Conservation (phyloP, 2,888 invertebrate genomes). For the Conistra vaccinii region DNA sequence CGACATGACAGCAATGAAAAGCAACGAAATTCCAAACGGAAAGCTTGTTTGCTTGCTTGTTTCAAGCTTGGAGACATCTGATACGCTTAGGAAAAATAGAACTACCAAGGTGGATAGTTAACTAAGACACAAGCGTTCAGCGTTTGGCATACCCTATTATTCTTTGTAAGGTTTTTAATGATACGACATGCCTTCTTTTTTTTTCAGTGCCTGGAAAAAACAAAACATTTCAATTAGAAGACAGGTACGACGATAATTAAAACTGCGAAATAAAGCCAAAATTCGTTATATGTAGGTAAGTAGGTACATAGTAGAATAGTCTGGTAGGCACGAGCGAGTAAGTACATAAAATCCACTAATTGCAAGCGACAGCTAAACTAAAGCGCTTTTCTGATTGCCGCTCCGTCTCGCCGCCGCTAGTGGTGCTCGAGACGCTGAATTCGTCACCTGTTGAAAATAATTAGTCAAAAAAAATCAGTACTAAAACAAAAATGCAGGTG, state of each 20-base stretch:
- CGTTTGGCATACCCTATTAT: neutral
- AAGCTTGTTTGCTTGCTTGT: too few relatives aligned
- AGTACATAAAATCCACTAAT: conserved; percentile 81
- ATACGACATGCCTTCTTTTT: conserved; percentile 9
- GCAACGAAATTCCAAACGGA: conserved; percentile 15
- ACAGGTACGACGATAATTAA: conserved; percentile 50
- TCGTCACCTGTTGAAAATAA: conserved; percentile 91
- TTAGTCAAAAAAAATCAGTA: conserved; percentile 90
- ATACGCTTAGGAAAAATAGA: conserved; percentile 1
- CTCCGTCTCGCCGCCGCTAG: conserved; percentile 80
- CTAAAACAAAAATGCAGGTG: conserved; percentile 89
- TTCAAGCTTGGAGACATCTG: conserved; percentile 9
- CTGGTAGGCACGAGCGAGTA: conserved; percentile 64
- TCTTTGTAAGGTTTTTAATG: conserved; percentile 30
- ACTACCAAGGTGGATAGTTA: neutral
- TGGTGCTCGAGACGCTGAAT: conserved; percentile 88
- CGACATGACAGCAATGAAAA: conserved; percentile 20
- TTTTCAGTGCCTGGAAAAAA: conserved; percentile 21
- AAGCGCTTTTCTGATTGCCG: conserved; percentile 82
- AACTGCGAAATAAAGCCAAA: conserved; percentile 58
- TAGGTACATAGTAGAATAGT: conserved; percentile 56
- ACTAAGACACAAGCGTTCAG: too few relatives aligned
- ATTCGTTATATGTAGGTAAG: conserved; percentile 64
- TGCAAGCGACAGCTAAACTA: conserved; percentile 85
- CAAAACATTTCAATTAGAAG: conserved; percentile 45